These are phyloP conservation scores for Galerucella nymphaeae DNA, from an alignment of 2,888 invertebrate genomes.

Conservation along the genomic window DNA sequence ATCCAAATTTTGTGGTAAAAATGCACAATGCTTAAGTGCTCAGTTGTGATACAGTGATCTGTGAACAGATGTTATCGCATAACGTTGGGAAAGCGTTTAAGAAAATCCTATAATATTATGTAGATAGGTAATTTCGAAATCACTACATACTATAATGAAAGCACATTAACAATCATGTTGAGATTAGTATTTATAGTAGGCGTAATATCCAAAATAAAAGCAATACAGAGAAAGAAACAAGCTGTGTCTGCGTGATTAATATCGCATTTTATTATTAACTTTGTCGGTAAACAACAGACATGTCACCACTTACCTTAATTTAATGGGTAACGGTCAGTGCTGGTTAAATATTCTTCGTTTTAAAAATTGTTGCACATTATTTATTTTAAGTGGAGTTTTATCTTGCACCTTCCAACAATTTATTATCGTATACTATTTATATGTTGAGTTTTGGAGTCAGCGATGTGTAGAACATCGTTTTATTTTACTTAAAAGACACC, in stretches of 20 bases:
- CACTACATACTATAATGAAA: too few species aligned
- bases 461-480: slow-evolving; percentile 5
- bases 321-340: slow-evolving; percentile 8
- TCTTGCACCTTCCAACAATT: slow-evolving; percentile 18
- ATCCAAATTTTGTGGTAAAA: too few species aligned
- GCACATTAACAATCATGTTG: background rate
- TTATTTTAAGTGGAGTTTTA: slow-evolving; percentile 19
- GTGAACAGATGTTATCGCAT: too few species aligned
- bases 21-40: too few species aligned
- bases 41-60: too few species aligned
- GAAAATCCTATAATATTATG: too few species aligned
- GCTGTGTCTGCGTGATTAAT: slow-evolving; percentile 14
- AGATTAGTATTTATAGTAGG: background rate
- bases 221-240: background rate
- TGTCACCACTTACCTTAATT: slow-evolving; percentile 13
- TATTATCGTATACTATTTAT: slow-evolving; percentile 21
- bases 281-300: slow-evolving; percentile 12
- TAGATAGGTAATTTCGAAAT: too few species aligned
- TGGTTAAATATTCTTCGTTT: slow-evolving; percentile 7
- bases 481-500: slow-evolving; percentile 4
- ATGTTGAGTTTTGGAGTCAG: slow-evolving; percentile 8
- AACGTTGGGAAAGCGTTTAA: too few species aligned
- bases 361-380: slow-evolving; percentile 18
- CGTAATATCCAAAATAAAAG: background rate
- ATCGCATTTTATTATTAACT: slow-evolving; percentile 4